These are phyloP conservation scores for Gymnobelideus leadbeateri DNA, from an alignment of 2,113 vertebrate genomes.

Conservation along the genomic window DNA sequence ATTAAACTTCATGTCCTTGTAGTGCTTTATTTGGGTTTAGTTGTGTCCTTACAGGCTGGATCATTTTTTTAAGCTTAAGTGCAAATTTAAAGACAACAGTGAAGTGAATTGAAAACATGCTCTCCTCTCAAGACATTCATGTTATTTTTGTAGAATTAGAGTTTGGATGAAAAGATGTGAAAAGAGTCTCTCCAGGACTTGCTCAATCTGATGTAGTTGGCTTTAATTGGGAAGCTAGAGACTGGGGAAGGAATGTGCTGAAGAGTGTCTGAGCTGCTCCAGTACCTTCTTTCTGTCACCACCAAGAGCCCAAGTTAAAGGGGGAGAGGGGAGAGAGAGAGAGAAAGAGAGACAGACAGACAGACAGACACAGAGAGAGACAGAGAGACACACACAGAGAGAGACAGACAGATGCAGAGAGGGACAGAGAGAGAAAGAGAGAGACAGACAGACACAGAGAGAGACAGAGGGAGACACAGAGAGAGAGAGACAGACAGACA, in stretches of 20 bases:
- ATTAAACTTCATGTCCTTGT: constrained; percentile 50
- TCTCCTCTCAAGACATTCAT: background rate
- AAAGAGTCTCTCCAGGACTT: constrained; percentile 10
- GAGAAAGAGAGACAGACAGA: background rate
- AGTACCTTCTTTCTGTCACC: background rate
- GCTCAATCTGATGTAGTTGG: constrained; percentile 54
- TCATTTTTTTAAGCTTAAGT: constrained; percentile 14
- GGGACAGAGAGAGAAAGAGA: too few relatives aligned
- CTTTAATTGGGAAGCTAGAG: constrained; percentile 51
- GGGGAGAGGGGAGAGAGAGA: background rate
- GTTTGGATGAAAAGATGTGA: constrained; percentile 26
- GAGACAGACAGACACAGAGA: too few relatives aligned
- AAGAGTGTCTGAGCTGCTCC: constrained; percentile 24
- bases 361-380: too few relatives aligned
- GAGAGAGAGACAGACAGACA: too few relatives aligned
- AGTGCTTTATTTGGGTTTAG: background rate
- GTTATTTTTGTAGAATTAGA: constrained; percentile 7
- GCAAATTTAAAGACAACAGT: constrained; percentile 25
- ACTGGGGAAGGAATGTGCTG: background rate
- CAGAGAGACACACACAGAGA: background rate
- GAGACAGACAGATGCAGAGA: too few relatives aligned
- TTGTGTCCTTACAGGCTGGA: constrained; percentile 19
- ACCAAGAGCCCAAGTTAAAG: background rate
- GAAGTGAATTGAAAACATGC: background rate
- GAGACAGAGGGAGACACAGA: too few relatives aligned